Evolutionary conservation across 2,797 vertebrate species (phyloP), one percentile per base, ranked within the genome.

Genomic region (Gymnocypris eckloni): DNA sequence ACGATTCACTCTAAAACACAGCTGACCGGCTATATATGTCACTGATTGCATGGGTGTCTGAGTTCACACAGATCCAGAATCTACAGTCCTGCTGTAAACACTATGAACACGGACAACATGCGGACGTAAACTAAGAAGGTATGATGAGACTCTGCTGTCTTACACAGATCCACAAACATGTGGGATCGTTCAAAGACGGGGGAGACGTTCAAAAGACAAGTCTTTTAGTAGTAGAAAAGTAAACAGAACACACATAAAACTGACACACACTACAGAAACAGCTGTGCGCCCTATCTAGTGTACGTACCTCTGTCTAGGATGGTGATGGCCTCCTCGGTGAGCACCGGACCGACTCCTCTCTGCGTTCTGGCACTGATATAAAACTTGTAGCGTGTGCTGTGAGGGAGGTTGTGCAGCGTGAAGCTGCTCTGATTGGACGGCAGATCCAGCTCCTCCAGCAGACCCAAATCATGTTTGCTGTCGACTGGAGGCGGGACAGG

Each of bases 301-400:
- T 11, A 71, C 96, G 97, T 97, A 99, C 98, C 98, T 97, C 97
- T 96, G 79, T 99, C 97, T 94, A 96, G 93, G 93, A 96, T 93
- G 86, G 97, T 97, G 92, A 96, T 89, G 37, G 95, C 97, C 93
- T 99, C 98, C 91, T 97, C 96, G 75, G 97, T 96, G 91, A 97
- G 93, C 87, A 94, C 93, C 81, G 91, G 96, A 90, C 98, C 98
- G n/a, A 94, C 89, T 93, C 98, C 98, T 87, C 91, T 95, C 72
- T 87, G 90, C 81, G 98, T 99, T 93, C 95, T 95, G 50, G 98
- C 98, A 1, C 94, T 97, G 92, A 99, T 97, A 93, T 98, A 98
- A 94, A 99, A 98, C 95, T 97, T 99, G 95, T 99, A 99, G 91
- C 97, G 96, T 20, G 97, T 99, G 93, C 96, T 98, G 94, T 97